Percentiles rank a stretch among this genome's conserved stretches.
phyloP scores from a whole-genome alignment of 2,888 invertebrate species.

The Halocaridina rubra region DNA sequence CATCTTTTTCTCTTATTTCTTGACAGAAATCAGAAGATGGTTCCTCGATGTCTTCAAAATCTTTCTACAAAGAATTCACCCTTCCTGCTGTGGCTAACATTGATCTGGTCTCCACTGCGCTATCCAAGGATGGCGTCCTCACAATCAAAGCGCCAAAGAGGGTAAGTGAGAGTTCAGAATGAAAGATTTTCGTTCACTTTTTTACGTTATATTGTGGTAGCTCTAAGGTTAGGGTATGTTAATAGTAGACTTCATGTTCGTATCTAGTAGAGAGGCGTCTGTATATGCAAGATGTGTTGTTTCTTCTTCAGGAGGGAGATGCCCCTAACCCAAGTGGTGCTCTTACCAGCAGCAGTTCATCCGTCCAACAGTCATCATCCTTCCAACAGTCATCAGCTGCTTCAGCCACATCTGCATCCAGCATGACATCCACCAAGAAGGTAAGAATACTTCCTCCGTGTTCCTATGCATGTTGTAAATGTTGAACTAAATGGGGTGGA shows the following conservation, averaged over 20 bases:
- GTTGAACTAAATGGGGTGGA: no score
- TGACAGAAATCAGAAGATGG: conserved; percentile 51
- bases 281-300: neutral
- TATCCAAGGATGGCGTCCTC: conserved; percentile 60
- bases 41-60: conserved; percentile 45
- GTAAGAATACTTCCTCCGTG: neutral
- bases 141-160: conserved; percentile 58
- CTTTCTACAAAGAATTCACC: conserved; percentile 59
- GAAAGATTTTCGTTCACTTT: no score
- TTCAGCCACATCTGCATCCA: neutral
- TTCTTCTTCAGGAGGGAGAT: neutral
- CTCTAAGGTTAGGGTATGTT: no score
- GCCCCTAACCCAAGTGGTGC: neutral
- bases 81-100: conserved; percentile 57
- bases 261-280: no score
- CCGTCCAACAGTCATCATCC: neutral
- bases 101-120: conserved; percentile 60
- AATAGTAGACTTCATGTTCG: no score
- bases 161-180: neutral
- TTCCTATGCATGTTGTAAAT: neutral
- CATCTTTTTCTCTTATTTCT: no score
- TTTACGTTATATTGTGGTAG: no score
- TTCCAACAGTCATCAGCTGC: neutral
- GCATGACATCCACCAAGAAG: neutral
- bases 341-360: neutral